Evolutionary conservation across 2,797 vertebrate species (phyloP).

Genomic region (Chelon auratus): DNA sequence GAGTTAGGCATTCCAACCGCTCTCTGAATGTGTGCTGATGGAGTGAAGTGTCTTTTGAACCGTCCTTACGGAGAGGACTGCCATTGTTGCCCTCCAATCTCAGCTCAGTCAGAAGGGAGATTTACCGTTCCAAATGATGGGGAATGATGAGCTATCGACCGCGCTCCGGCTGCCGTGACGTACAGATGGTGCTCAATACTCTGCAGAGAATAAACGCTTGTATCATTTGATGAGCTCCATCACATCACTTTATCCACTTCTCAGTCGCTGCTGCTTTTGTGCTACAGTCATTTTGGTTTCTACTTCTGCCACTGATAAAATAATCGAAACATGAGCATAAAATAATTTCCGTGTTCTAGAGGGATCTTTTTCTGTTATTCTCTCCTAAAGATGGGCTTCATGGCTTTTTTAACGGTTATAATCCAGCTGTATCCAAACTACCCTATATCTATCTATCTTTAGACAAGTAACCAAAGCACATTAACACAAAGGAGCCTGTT

Average conservation of each 20-base stretch:
- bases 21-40: constrained; percentile 36
- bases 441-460: neutral
- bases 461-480: neutral
- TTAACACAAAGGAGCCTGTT: neutral
- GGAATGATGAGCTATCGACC: constrained; percentile 78
- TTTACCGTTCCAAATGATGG: constrained; percentile 58
- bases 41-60: constrained; percentile 38
- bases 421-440: neutral
- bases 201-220: constrained; percentile 47
- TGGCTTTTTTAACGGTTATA: neutral
- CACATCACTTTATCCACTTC: constrained; percentile 36
- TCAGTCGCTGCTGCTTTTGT: constrained; percentile 21
- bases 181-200: constrained; percentile 49
- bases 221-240: constrained; percentile 50
- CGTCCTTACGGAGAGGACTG: constrained; percentile 10
- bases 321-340: neutral
- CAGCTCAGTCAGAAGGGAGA: constrained; percentile 50
- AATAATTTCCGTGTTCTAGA: constrained; percentile 13
- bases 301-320: constrained; percentile 9
- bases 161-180: constrained; percentile 48
- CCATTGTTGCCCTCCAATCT: constrained; percentile 50
- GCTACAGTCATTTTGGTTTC: constrained; percentile 18
- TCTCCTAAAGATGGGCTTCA: constrained; percentile 2
- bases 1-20: constrained; percentile 4
- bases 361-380: constrained; percentile 9